Base-by-base conservation (phyloP, 2,797 vertebrate species). In the Harpagifer antarcticus region DNA sequence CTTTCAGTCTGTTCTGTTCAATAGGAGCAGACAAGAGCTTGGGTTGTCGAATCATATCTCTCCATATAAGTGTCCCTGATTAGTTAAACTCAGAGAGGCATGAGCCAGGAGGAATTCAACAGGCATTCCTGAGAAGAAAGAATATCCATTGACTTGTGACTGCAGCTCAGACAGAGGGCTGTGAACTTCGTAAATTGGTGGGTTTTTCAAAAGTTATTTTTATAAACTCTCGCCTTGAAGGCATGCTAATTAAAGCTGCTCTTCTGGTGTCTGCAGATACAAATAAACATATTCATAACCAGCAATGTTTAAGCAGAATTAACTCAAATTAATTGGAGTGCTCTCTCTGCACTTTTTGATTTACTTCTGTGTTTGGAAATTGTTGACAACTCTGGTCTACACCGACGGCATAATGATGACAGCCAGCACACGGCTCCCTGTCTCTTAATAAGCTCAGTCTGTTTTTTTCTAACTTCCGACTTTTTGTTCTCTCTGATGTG, bases 401-500 rank as follows among this genome's bases (percentile, higher is more conserved):
- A 60, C 78, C 50, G 40, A 58, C 52, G 19, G 42, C 59, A 17
- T 73, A 62, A 74, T 63, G 85, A 85, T 91, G 91, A 93, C 89
- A 91, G 87, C 80, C 86, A 82, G 85, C 87, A 8, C 86, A 76
- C 79, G 47, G 82, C 86, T 79, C 83, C 83, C 78, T 78, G 81
- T 91, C 86, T 90, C 82, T 84, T 80, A 76, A 87, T 87, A 89
- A 83, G 68, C 82, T 63, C 12, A 9, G 19, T 27, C 72, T 81
- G 55, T 73, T 83, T 84, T 72, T 74, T 67, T 52, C 57, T 33
- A 48, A 86, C 89, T 88, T 92, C 88, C 82, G 78, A 86, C 89
- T 81, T 91, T 89, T 91, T 91, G 78, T 87, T 82, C 85, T 61
- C 73, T 89, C 74, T 92, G 85, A 90, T 93, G 89, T 92, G 89